phyloP scores from a whole-genome alignment of 2,797 vertebrate genomes.

The Gastrophryne carolinensis region DNA sequence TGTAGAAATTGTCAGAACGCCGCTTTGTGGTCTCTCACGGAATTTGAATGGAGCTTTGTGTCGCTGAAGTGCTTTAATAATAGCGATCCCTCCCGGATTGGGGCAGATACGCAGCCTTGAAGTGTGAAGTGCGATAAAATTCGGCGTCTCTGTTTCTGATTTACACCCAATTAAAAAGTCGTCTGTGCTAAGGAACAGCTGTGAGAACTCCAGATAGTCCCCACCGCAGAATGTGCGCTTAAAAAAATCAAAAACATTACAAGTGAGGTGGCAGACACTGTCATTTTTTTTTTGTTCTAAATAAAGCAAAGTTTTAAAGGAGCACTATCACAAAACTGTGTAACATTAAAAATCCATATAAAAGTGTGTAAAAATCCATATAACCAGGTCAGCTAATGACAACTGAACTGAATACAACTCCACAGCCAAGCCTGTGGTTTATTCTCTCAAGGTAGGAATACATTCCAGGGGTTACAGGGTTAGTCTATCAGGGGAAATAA shows the following conservation, averaged over 20 bases:
- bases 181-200: constrained; percentile 73
- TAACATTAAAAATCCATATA: too few relatives aligned
- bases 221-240: neutral
- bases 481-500: too few relatives aligned
- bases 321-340: too few relatives aligned
- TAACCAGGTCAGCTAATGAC: too few relatives aligned
- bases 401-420: too few relatives aligned
- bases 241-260: neutral
- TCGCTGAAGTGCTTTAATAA: constrained; percentile 12
- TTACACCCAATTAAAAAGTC: constrained; percentile 77
- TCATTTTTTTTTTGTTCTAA: too few relatives aligned
- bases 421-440: too few relatives aligned
- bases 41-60: neutral
- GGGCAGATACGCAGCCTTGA: neutral
- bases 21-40: neutral
- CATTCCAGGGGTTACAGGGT: too few relatives aligned
- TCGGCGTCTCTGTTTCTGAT: constrained; percentile 71
- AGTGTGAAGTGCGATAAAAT: constrained; percentile 64
- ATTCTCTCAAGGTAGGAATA: too few relatives aligned
- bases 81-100: constrained; percentile 7
- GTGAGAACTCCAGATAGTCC: constrained; percentile 74
- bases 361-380: too few relatives aligned
- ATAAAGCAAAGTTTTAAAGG: too few relatives aligned
- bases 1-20: neutral
- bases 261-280: neutral